Percentiles rank a stretch among this genome's conserved stretches.
These are phyloP conservation scores for Pterostichus madidus DNA, from an alignment of 2,888 invertebrate genomes.

Conservation along the genomic window DNA sequence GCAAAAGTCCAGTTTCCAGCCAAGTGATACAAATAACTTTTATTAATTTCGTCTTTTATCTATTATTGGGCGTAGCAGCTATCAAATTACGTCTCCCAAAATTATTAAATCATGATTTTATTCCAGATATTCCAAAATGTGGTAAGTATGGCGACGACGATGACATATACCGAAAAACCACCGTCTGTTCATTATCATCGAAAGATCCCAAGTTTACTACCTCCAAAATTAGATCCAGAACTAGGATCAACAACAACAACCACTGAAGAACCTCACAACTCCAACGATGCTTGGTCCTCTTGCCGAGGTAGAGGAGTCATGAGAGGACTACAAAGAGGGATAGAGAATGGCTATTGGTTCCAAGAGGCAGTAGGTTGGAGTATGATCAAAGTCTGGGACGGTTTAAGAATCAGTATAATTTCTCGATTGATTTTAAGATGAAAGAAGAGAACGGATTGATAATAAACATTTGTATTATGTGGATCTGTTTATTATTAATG, in stretches of 20 bases:
- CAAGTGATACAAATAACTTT: too few species aligned
- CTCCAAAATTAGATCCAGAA: neutral
- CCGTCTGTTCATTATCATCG: slow-evolving; percentile 70
- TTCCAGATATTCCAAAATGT: slow-evolving; percentile 69
- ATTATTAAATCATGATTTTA: neutral
- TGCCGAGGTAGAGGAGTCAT: neutral
- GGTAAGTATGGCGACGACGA: slow-evolving; percentile 73
- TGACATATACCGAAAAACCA: slow-evolving; percentile 70
- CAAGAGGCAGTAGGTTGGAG: slow-evolving; percentile 86
- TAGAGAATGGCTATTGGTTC: slow-evolving; percentile 73
- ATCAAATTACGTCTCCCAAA: too few species aligned
- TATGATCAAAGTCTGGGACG: slow-evolving; percentile 80
- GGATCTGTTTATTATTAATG: slow-evolving; percentile 87
- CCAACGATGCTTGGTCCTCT: neutral
- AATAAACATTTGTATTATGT: slow-evolving; percentile 83
- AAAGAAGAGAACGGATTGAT: slow-evolving; percentile 87
- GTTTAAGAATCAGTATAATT: slow-evolving; percentile 84
- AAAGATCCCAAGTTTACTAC: neutral
- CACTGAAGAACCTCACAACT: neutral
- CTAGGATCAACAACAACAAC: neutral
- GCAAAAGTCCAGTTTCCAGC: too few species aligned
- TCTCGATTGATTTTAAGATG: slow-evolving; percentile 90
- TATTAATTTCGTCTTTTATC: too few species aligned
- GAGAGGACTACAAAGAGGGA: slow-evolving; percentile 70
- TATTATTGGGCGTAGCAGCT: too few species aligned